Base-by-base conservation (phyloP, 2,888 invertebrate genomes). In the Aquatica leii region DNA sequence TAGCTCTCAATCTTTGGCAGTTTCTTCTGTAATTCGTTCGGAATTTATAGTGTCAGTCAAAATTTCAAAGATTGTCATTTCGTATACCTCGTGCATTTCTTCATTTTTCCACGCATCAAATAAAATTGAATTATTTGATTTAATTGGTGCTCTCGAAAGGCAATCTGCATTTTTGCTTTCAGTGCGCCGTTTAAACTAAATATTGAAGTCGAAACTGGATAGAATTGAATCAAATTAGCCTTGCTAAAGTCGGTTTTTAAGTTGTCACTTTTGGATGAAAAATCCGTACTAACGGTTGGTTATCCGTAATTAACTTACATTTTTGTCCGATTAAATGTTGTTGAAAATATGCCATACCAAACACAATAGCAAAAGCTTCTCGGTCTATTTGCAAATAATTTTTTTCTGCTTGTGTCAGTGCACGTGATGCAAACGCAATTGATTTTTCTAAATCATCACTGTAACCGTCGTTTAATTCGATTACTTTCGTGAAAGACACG, bases 201-300 rank as follows among this genome's bases (percentile, higher is more conserved):
- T 41, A 41, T 41, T 41, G 41, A 41, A 41, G 41, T 41, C 41
- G 41, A 41, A 41, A 48, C n/a, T n/a, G n/a, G n/a, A n/a, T n/a
- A 4, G 43, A 43, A 43, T 2, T 17, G 17, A 15, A 43, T 43
- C 5, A 17, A 43, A 43, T 43, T 17, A 43, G 43, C 43, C 15
- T 43, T 12, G 11, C 43, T 14, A 12, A 43, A 43, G 43, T 43
- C 15, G 43, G 14, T 43, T 48, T 48, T 48, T 4, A 21, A 48
- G 11, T 20, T 48, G 2, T 43, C 17, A 9, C n/a, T n/a, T n/a
- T n/a, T n/a, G n/a, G n/a, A n/a, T n/a, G n/a, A n/a, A n/a, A n/a
- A n/a, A n/a, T n/a, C n/a, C 48, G 1, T 48, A 11, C 20, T 18
- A 48, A 48, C 12, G 21, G 48, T 48, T 48, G 48, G 48, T 48